Percentiles rank a stretch among this genome's conserved stretches.
Evolutionary conservation across 2,113 vertebrate genomes (phyloP).

Genomic region (Otus sunia): DNA sequence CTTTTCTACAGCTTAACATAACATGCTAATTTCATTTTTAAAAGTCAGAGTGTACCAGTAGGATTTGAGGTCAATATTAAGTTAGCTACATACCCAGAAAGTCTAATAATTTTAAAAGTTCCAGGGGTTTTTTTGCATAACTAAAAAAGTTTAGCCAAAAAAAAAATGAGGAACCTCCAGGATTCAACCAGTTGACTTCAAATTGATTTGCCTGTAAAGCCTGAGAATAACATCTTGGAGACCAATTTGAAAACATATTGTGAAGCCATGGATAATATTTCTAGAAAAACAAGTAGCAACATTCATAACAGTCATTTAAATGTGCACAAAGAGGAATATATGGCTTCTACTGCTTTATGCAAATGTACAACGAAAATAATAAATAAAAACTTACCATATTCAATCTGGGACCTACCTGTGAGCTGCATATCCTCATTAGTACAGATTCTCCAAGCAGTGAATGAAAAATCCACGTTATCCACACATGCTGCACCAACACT

Average conservation of each 20-base stretch:
- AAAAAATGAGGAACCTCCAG: not conserved
- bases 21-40: not conserved
- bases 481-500: not conserved
- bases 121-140: not conserved
- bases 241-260: not conserved
- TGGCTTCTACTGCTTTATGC: not conserved
- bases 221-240: not conserved
- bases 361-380: not conserved
- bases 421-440: not conserved
- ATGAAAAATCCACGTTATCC: not conserved
- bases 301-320: not conserved
- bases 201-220: not conserved
- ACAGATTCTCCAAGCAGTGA: not conserved
- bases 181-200: not conserved
- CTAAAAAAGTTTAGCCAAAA: not conserved
- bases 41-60: not conserved
- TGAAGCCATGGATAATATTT: not conserved
- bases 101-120: not conserved
- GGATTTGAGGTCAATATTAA: not conserved
- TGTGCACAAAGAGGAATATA: not conserved
- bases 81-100: not conserved
- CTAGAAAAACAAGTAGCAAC: not conserved
- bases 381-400: not conserved
- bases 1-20: not conserved
- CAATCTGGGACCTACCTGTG: not conserved